Base-by-base conservation (phyloP, 1,140 invertebrate species). In the Megathymus violae region DNA sequence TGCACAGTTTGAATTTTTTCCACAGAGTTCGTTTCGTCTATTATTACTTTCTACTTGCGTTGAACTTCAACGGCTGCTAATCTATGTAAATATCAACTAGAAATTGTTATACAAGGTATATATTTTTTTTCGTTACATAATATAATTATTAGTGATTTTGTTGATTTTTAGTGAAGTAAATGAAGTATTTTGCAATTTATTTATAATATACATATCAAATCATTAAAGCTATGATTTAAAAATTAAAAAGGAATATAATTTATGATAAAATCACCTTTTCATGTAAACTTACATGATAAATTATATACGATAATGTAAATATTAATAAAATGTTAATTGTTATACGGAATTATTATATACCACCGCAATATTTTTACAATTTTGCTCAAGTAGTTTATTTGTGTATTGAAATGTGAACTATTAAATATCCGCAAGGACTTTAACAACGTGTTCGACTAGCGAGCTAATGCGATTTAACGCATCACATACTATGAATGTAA, bases 401-500 rank as follows among this genome's bases (percentile, higher is more conserved):
- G 40, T 14, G 13, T 17, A 27, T 56, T 44, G 4, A 31, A 44
- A 17, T 16, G 27, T 17, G 40, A 31, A 16, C 19, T 25, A 41
- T 17, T 43, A 43, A 58, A 10, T 17, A 13, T 6, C 31, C 14
- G 9, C 7, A 36, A 51, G 27, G 47, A 27, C 10, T 14, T 16
- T 47, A 41, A 72, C 73, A 76, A 68, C 59, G 50, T 59, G 43
- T 56, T 62, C 43, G 63, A 69, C 68, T 76, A 71, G 70, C 73
- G 67, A 68, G 67, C 77, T 77, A 80, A 80, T 75, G 60, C 74
- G 77, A 77, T 75, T 80, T 77, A 36, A 14, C 67, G 74, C 69
- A 41, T 70, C 63, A 58, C 22, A 6, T 40, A 38, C 47, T 43
- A 48, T 48, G 25, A 70, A 76, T 78, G 63, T 51, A n/a, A 22